Evolutionary conservation across 2,797 vertebrate genomes (phyloP).

Genomic region (Columba guinea): DNA sequence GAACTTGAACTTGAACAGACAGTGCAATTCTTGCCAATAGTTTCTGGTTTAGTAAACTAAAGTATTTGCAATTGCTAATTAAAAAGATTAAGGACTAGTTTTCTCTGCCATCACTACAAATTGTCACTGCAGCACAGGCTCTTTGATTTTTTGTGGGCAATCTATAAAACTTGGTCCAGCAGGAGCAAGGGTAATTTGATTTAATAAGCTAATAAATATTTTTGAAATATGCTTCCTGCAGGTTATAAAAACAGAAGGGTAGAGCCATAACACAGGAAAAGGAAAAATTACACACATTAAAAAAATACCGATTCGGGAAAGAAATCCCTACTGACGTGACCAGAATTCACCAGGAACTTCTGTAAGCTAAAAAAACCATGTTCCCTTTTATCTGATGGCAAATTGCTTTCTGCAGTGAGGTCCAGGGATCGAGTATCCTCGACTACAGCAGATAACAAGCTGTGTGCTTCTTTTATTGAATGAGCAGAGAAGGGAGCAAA

Average conservation of each 20-base stretch:
- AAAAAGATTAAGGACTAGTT: slow-evolving; percentile 44
- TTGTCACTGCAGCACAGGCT: neutral
- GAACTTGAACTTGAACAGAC: neutral
- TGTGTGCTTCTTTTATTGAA: neutral
- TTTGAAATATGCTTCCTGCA: slow-evolving; percentile 63
- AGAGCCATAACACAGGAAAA: slow-evolving; percentile 43
- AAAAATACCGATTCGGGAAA: slow-evolving; percentile 31
- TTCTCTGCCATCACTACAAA: slow-evolving; percentile 34
- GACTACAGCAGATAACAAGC: neutral
- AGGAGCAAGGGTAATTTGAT: slow-evolving; percentile 59
- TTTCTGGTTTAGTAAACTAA: slow-evolving; percentile 25
- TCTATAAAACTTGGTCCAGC: slow-evolving; percentile 48
- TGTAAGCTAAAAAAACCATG: neutral
- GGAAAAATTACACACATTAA: slow-evolving; percentile 20
- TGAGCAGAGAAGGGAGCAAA: neutral
- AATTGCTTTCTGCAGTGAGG: neutral
- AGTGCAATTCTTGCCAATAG: neutral
- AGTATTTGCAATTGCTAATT: slow-evolving; percentile 33
- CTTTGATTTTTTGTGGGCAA: slow-evolving; percentile 47
- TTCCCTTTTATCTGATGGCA: neutral
- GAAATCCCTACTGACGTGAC: neutral
- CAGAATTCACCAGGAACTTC: slow-evolving; percentile 25
- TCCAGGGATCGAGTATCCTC: neutral
- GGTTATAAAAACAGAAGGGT: slow-evolving; percentile 56
- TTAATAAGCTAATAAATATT: slow-evolving; percentile 72